Evolutionary conservation across 2,888 invertebrate species (phyloP), one percentile per base, ranked within the genome.

Genomic region (Lingula anatina): DNA sequence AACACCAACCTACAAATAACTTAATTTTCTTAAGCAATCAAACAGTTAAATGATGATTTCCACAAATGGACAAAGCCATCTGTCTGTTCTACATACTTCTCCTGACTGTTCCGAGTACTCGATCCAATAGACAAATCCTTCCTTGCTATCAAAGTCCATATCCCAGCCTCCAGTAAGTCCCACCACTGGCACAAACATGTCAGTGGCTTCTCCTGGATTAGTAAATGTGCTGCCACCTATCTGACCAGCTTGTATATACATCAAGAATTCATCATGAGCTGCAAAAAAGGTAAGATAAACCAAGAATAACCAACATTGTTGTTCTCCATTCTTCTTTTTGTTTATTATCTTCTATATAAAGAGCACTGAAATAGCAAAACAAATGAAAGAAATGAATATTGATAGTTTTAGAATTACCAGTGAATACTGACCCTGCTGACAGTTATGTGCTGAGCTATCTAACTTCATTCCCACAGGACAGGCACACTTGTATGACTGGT

Each of bases 61-160:
- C 4, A 51, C n/a, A n/a, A n/a, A n/a, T n/a, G n/a, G n/a, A n/a
- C n/a, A n/a, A n/a, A n/a, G 12, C 24, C 42, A 42, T 15, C 15
- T 23, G 42, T 5, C n/a, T 7, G 9, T 15, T 62, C 60, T 45
- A 64, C 64, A 49, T 60, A 60, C 2, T 20, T 44, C n/a, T n/a
- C n/a, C n/a, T n/a, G n/a, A n/a, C n/a, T n/a, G n/a, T n/a, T n/a
- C n/a, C n/a, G n/a, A n/a, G n/a, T n/a, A n/a, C n/a, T 65, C 61
- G 12, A 70, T 54, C 53, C 64, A 95, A 79, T 87, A 95, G 7
- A 97, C 81, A 43, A 83, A 84, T 64, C 87, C 87, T 1, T 88
- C 87, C 68, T 86, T 86, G 20, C 90, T 84, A 72, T 99, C 96
- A 72, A 88, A 97, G 73, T 96, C 96, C 49, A 96, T 82, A 59